Evolutionary conservation across 1,140 invertebrate species (phyloP).

Genomic region (Nylanderia fulva): DNA sequence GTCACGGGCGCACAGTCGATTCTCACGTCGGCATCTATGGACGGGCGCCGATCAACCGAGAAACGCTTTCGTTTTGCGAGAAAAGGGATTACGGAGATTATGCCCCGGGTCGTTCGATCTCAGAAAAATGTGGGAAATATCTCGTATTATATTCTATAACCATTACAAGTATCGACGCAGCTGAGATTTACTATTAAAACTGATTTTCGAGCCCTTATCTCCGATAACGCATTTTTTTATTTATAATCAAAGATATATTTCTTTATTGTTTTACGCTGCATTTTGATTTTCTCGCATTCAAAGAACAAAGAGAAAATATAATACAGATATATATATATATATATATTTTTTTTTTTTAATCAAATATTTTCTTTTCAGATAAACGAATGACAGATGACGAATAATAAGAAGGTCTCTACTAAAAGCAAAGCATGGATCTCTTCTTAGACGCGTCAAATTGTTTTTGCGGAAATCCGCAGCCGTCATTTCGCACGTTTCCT

Average conservation of each 20-base stretch:
- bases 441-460: slow-evolving; percentile 67
- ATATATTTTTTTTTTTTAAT: no score
- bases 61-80: slow-evolving; percentile 35
- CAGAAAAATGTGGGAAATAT: not conserved
- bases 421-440: slow-evolving; percentile 62
- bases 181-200: not conserved
- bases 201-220: not conserved
- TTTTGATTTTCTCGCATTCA: not conserved
- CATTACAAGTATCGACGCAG: not conserved
- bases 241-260: not conserved
- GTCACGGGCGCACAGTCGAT: slow-evolving; percentile 64
- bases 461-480: slow-evolving; percentile 68
- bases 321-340: no score
- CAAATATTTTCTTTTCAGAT: no score
- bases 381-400: no score
- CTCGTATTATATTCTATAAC: no score
- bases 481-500: slow-evolving; percentile 70
- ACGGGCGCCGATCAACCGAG: slow-evolving; percentile 53
- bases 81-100: slow-evolving; percentile 22
- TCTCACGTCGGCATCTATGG: slow-evolving; percentile 66
- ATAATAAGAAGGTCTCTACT: slow-evolving; percentile 38
- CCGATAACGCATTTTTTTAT: not conserved
- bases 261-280: no score
- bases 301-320: not conserved
- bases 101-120: not conserved